Base-by-base conservation (phyloP, 2,797 vertebrate species). In the Enteromius radiatus region DNA sequence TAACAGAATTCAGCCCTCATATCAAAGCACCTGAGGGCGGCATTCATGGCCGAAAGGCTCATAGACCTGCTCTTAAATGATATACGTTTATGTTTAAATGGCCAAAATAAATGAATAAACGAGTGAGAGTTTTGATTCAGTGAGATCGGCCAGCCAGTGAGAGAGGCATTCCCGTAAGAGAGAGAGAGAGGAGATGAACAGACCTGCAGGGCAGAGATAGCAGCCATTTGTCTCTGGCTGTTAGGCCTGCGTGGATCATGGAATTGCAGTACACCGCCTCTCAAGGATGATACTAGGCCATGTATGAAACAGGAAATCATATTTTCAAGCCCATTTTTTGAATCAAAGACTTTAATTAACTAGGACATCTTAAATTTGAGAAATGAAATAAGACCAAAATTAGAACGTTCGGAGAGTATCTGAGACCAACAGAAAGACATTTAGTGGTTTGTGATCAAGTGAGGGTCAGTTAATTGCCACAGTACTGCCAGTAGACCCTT, bases 291-390 rank as follows among this genome's bases (percentile, higher is more conserved):
- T 41, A 77, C 84, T 54, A 78, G 81, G 45, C 33, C 0, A 3
- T 67, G 79, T 89, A 89, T 88, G 64, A 82, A 69, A 78, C 79
- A 63, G 84, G 68, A 90, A 90, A 91, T 90, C 88, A 82, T 79
- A 63, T 91, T 90, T 85, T 80, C 81, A 85, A 88, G 59, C 86
- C 88, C 70, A 67, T 80, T 91, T 91, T 90, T 85, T 88, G 89
- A 92, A 36, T 92, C 85, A 91, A 87, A 90, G 82, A 52, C 79
- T 93, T 91, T 90, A 92, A 93, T 94, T 91, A 91, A 76, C 82
- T 85, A 84, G 87, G 77, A 84, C 86, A 82, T 84, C 87, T 91
- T 90, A 92, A 88, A 90, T 84, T 82, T 87, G 82, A 65, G 87
- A 73, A 87, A 21, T 70, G 1, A 89, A 89, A 90, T 85, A 81